Conservation (phyloP, 2,113 vertebrate species). For the Misgurnus anguillicaudatus region DNA sequence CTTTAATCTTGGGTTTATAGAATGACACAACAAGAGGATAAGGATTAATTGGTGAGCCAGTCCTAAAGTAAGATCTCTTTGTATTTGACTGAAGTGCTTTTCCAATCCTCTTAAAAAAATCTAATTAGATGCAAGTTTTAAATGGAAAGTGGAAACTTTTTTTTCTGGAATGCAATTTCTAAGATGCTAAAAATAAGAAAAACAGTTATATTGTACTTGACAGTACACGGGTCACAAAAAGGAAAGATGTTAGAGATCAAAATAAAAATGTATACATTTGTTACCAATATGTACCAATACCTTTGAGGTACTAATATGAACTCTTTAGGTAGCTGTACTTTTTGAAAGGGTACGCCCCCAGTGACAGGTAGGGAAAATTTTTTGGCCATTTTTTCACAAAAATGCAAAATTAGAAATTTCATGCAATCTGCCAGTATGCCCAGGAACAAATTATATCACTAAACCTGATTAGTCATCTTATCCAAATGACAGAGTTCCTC, state of each 20-base stretch:
- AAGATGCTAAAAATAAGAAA: neutral
- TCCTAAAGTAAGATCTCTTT: neutral
- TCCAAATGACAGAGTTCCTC: neutral
- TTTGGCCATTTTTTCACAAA: neutral
- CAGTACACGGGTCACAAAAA: neutral
- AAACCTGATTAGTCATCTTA: neutral
- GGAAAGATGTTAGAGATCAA: neutral
- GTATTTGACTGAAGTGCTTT: neutral
- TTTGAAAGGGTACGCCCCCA: too few species aligned
- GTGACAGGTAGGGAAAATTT: too few species aligned
- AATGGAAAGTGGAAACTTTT: too few species aligned
- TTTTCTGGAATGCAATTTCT: neutral
- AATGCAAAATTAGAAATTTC: neutral
- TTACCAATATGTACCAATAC: too few species aligned
- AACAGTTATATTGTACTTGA: neutral
- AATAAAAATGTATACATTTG: too few species aligned
- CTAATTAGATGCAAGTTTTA: too few species aligned
- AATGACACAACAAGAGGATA: neutral
- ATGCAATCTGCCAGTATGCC: neutral
- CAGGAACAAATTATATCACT: neutral
- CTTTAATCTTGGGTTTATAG: neutral
- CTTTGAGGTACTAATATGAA: too few species aligned
- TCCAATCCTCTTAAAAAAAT: neutral
- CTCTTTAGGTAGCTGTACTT: too few species aligned
- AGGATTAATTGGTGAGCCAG: neutral